Evolutionary conservation across 2,113 vertebrate species (phyloP), one percentile per base, ranked within the genome.

Genomic region (Pseudolaguvia tuberculata): DNA sequence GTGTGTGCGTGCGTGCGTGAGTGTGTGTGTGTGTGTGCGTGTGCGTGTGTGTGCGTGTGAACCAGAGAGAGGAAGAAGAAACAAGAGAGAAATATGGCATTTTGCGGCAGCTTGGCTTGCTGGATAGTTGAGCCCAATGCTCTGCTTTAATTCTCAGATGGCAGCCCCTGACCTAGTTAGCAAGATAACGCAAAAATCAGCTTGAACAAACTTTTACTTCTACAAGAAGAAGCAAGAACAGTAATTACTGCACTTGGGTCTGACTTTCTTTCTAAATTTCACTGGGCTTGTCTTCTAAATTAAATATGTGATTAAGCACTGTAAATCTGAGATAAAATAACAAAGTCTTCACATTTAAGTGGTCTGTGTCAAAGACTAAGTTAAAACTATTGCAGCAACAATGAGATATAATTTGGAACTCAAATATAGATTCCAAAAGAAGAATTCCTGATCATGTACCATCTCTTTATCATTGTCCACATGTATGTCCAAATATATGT

Each of bases 121-220:
- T 45, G 65, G 72, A 73, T 71, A 88, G 85, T 85, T 81, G 76
- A 86, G 81, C 75, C 47, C 52, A 77, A 81, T 78, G 80, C 80
- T 83, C 82, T 79, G 84, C 78, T 79, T n/a, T 78, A 86, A 89
- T 86, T 86, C 85, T 89, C 86, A 84, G 82, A 88, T 87, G 86
- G 86, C 83, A 86, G 85, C 85, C 78, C 78, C 29, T 89, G 89
- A 89, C 89, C 88, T 86, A 89, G 81, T 89, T 90, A 88, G 81
- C 81, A 82, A 88, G 79, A 88, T 90, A 88, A 83, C 81, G 80
- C 83, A 85, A 85, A 87, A 85, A 87, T 78, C 70, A 84, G 81
- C 85, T 87, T 84, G 87, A 86, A 84, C 83, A 88, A 90, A 90
- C 88, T 87, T 57, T 6, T 13, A 65, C 29, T 59, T 71, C 57